These are phyloP conservation scores for Crepidodera aurea DNA, from an alignment of 2,888 invertebrate genomes.

Conservation along the genomic window DNA sequence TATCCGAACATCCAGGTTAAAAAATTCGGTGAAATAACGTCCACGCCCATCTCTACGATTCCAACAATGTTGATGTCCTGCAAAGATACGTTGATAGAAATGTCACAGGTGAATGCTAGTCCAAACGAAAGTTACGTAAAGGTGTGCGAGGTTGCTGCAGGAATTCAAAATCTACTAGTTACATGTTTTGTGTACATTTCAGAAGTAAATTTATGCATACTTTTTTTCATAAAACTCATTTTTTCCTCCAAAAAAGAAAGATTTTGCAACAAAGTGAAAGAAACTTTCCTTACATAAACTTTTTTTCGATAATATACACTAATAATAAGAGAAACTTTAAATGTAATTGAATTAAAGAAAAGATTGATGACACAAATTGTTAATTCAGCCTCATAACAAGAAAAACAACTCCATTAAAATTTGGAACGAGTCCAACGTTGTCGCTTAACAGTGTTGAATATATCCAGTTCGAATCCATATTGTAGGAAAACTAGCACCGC, in stretches of 20 bases:
- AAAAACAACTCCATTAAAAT: background rate
- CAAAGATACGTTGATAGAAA: background rate
- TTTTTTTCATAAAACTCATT: too few relatives aligned
- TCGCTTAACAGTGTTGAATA: background rate
- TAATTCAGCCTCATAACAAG: background rate
- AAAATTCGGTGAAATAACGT: too few relatives aligned
- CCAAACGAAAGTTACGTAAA: slow-evolving; percentile 1
- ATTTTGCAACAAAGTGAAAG: too few relatives aligned
- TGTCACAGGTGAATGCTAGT: background rate
- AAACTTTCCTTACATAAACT: too few relatives aligned
- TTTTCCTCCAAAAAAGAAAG: too few relatives aligned
- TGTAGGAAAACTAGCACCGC: background rate
- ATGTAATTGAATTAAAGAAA: too few relatives aligned
- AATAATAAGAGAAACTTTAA: too few relatives aligned
- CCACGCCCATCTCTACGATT: background rate
- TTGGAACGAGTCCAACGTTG: background rate
- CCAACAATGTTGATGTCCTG: background rate
- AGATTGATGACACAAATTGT: too few relatives aligned
- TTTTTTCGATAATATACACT: too few relatives aligned
- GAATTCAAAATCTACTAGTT: background rate
- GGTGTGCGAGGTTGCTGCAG: background rate
- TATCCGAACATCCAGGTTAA: too few relatives aligned
- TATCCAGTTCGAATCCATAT: background rate
- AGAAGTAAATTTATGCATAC: too few relatives aligned
- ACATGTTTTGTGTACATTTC: background rate